Evolutionary conservation across 2,888 invertebrate genomes (phyloP).

Genomic region (Drosophila antonietae): DNA sequence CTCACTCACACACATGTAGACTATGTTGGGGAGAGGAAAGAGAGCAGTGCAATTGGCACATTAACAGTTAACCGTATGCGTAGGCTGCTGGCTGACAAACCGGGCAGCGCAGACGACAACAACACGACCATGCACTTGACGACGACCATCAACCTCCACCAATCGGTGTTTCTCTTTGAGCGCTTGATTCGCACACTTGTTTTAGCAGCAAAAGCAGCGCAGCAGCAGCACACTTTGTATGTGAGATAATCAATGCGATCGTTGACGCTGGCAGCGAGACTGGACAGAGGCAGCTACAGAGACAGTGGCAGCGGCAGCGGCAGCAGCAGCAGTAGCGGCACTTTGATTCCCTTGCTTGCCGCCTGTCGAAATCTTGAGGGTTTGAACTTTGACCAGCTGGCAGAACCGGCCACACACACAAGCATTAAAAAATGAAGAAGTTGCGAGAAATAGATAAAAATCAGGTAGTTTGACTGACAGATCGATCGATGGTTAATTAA

Average conservation of each 20-base stretch:
- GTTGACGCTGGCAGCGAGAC: neutral
- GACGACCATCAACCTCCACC: constrained; percentile 10
- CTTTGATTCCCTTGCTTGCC: constrained; percentile 37
- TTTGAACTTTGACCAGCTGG: constrained; percentile 32
- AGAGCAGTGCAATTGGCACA: constrained; percentile 42
- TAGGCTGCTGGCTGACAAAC: constrained; percentile 47
- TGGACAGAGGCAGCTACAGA: neutral
- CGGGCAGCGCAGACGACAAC: constrained; percentile 22
- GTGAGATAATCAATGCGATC: constrained; percentile 35
- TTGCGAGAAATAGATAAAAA: constrained; percentile 23
- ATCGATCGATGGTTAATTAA: constrained; percentile 51
- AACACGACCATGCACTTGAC: constrained; percentile 42
- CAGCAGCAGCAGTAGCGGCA: constrained; percentile 15
- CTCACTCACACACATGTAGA: neutral
- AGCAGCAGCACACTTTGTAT: constrained; percentile 16
- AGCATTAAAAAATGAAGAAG: neutral
- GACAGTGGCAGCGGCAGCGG: neutral
- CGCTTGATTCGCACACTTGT: constrained; percentile 23
- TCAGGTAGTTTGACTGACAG: constrained; percentile 38
- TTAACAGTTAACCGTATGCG: constrained; percentile 55
- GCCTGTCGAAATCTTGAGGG: constrained; percentile 29
- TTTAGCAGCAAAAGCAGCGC: neutral
- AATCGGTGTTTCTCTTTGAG: neutral
- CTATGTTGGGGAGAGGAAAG: constrained; percentile 26
- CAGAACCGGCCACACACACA: constrained; percentile 41